Percentiles rank a stretch among this genome's conserved stretches.
These are phyloP conservation scores for Cyphomyrus discorhynchus DNA, from an alignment of 2,113 vertebrate genomes.

Conservation along the genomic window DNA sequence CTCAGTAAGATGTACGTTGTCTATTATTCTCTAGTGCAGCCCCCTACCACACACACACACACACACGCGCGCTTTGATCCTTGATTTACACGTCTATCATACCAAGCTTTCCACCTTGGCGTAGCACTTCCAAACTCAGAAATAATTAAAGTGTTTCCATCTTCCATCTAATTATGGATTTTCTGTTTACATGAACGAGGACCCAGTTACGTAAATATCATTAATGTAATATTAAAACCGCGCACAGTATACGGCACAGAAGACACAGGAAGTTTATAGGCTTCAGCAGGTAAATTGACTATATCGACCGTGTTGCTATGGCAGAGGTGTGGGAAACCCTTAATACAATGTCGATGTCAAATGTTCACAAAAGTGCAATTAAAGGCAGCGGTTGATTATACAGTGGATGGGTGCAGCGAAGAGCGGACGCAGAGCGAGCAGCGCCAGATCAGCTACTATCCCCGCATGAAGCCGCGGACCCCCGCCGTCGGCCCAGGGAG, in stretches of 20 bases:
- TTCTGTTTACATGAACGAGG: slow-evolving; percentile 33
- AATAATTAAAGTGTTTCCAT: slow-evolving; percentile 14
- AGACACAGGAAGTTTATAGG: neutral
- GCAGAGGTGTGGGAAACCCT: neutral
- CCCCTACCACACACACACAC: neutral
- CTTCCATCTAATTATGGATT: slow-evolving; percentile 36
- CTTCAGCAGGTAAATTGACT: neutral
- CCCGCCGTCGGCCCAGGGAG: slow-evolving; percentile 31
- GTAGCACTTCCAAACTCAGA: neutral
- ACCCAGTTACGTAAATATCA: neutral
- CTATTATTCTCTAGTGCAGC: neutral
- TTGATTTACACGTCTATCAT: neutral
- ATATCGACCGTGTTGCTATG: neutral
- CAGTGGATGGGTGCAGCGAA: neutral
- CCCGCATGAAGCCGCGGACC: neutral
- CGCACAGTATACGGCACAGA: neutral
- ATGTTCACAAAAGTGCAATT: neutral
- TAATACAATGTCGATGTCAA: neutral
- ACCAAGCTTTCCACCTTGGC: neutral
- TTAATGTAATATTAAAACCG: neutral
- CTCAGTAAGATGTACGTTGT: neutral
- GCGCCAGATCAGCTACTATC: neutral
- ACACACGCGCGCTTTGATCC: neutral
- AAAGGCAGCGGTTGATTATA: neutral
- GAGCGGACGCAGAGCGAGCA: neutral